These are phyloP conservation scores for Microcebus ravelobensis DNA, from an alignment of 2,113 vertebrate genomes.

Conservation along the genomic window DNA sequence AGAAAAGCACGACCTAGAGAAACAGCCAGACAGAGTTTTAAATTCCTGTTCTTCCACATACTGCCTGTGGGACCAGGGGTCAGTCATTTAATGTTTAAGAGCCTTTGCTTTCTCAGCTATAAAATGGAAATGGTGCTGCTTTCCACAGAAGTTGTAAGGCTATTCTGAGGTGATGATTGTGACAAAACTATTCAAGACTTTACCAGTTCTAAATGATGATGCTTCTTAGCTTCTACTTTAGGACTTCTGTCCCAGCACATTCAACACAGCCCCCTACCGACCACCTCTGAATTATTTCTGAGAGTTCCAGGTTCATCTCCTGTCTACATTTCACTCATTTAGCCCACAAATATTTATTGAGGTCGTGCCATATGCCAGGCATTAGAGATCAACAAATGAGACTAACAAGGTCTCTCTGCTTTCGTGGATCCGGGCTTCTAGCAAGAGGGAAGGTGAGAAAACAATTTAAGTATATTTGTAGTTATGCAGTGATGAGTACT, in stretches of 20 bases:
- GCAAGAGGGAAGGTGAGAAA: background rate
- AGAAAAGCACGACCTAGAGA: background rate
- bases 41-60: background rate
- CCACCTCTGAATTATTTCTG: background rate
- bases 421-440: background rate
- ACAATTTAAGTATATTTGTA: background rate
- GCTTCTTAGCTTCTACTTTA: background rate
- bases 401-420: background rate
- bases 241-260: background rate
- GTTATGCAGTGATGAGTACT: background rate
- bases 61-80: background rate
- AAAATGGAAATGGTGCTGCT: background rate
- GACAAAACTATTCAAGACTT: background rate
- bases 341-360: slow-evolving; percentile 19
- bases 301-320: background rate
- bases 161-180: background rate
- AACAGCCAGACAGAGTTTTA: background rate
- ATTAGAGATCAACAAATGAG: background rate
- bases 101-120: background rate
- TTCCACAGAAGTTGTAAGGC: background rate
- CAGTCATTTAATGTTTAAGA: background rate
- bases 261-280: background rate
- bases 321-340: background rate
- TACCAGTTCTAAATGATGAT: background rate
- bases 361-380: background rate